Conservation (phyloP, 2,888 invertebrate genomes). For the Cerceris rybyensis region DNA sequence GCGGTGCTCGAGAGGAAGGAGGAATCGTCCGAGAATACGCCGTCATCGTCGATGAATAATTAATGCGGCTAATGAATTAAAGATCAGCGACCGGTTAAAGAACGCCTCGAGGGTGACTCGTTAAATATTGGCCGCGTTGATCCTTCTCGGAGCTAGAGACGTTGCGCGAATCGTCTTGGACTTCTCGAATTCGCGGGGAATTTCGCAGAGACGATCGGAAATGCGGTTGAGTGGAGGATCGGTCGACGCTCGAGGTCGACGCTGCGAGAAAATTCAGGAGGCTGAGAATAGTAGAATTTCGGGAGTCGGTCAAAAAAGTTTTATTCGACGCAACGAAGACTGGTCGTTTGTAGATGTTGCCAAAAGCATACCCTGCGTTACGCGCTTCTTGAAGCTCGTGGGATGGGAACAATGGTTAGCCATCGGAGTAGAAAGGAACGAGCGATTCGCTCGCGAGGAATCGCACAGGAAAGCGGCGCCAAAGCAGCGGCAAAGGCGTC, state of each 20-base stretch:
- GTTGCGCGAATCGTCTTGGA: too few species aligned
- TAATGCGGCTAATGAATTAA: constrained; percentile 65
- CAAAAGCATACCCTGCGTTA: too few species aligned
- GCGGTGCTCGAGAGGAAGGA: background rate
- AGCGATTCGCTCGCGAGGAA: background rate
- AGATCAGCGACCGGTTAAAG: constrained; percentile 49
- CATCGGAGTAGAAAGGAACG: background rate
- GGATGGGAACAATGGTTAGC: background rate
- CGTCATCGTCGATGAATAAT: constrained; percentile 62
- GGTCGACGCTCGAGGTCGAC: too few species aligned
- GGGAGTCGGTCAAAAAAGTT: too few species aligned
- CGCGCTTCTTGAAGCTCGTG: too few species aligned
- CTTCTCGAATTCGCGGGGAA: too few species aligned
- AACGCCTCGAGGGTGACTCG: constrained; percentile 43
- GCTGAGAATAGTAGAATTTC: too few species aligned
- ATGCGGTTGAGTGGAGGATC: too few species aligned
- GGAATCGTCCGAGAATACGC: constrained; percentile 47
- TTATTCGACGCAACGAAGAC: too few species aligned
- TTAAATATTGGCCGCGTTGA: constrained; percentile 48
- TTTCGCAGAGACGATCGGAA: too few species aligned
- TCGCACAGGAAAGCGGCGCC: constrained; percentile 40
- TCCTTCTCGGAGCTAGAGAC: background rate
- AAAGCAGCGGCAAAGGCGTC: constrained; percentile 71
- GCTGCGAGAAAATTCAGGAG: too few species aligned
- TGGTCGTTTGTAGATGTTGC: too few species aligned